Base-by-base conservation (phyloP, 2,888 invertebrate genomes). In the Stomorhina lunata region DNA sequence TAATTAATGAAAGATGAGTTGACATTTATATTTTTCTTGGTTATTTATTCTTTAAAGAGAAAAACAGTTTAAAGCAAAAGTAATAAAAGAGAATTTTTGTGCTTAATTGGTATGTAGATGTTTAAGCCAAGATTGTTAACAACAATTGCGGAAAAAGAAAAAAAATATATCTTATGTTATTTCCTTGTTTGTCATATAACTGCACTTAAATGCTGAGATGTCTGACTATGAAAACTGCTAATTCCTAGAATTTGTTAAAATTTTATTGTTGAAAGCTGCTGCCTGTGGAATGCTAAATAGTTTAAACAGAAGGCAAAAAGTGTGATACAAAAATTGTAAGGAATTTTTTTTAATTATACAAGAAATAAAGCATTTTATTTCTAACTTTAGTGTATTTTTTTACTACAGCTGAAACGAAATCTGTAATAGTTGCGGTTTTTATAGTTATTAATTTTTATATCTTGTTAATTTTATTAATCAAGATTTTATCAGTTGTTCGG, bases 1-100 rank as follows among this genome's bases (percentile, higher is more conserved):
- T 78, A 73, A 73, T 81, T 81, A 78, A 81, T 78, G 81, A 40
- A 55, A 73, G 34, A 81, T 61, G 68, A 72, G 72, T 81, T 78
- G 73, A 81, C 81, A 78, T 81, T 81, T 78, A 73, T 66, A 12
- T 22, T 55, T 7, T 22, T n/a, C 9, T 10, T 6, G 3, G 2
- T 4, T 40, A 5, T 27, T 9, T 43, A 15, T 57, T 22, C 15
- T 17, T 40, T 12, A 5, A 61, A 15, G 4, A 48, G 12, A 32
- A 48, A 55, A 4, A 4, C 1, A 22, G 6, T n/a, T n/a, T n/a
- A 6, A 25, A 32, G 27, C 7, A 40, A 40, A 40, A 45, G n/a
- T n/a, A n/a, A 48, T 59, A 17, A 55, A n/a, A n/a, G 22, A 43
- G 29, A 69, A 57, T 43, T 43, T 43, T 3, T 9, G 12, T 20